Conservation (phyloP, 2,113 vertebrate species). For the Cromileptes altivelis region DNA sequence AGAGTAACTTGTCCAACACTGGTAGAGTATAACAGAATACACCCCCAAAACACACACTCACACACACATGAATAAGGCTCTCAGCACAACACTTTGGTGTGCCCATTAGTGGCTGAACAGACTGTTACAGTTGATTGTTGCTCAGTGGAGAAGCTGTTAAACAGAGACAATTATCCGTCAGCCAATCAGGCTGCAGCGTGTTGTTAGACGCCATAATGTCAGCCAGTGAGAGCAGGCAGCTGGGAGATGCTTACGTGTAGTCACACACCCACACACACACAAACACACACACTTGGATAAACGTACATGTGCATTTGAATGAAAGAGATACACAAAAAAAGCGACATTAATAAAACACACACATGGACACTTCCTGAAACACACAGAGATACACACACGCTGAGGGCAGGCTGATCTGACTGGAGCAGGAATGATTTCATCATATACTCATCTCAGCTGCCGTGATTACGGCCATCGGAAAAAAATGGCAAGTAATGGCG, state of each 20-base stretch:
- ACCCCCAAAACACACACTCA: background rate
- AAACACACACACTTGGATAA: background rate
- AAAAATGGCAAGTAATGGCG: slow-evolving; percentile 78
- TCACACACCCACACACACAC: background rate
- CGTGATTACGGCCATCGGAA: slow-evolving; percentile 72
- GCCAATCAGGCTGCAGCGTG: background rate
- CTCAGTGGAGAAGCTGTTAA: slow-evolving; percentile 16
- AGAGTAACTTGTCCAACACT: no score
- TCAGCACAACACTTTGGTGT: background rate
- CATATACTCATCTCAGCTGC: slow-evolving; percentile 61
- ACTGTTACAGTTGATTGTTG: background rate
- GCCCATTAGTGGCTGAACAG: background rate
- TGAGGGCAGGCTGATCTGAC: slow-evolving; percentile 65
- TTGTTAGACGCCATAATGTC: background rate
- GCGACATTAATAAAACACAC: background rate
- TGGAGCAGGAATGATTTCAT: slow-evolving; percentile 66
- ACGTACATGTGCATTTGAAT: background rate
- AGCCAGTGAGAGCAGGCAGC: background rate
- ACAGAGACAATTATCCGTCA: background rate
- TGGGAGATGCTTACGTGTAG: background rate
- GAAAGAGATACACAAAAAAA: background rate
- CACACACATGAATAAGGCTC: background rate
- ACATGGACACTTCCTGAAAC: background rate
- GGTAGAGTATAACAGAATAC: background rate
- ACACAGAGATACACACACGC: slow-evolving; percentile 2